Base-by-base conservation (phyloP, 1,140 invertebrate species). In the Bombus sylvicola region DNA sequence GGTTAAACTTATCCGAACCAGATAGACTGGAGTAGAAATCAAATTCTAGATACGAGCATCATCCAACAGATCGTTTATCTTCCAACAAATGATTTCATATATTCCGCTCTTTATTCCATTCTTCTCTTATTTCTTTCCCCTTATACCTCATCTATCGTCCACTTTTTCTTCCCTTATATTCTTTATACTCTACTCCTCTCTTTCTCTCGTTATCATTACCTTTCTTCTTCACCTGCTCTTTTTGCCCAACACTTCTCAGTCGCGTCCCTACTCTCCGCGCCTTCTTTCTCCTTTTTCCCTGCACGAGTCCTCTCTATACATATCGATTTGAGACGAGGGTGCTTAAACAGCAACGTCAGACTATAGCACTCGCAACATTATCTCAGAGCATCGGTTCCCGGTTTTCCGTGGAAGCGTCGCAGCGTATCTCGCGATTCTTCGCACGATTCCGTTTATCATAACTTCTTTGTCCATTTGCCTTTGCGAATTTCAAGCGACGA, bases 401-500 rank as follows among this genome's bases (percentile, higher is more conserved):
- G 8, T 39, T 12, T 74, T 83, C 22, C 47, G 62, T 53, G 47
- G 4, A 34, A 34, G n/a, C 31, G 18, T 31, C 22, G 37, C 69
- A 18, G 18, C 47, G 47, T 22, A 53, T 41, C 25, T 57, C 39
- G 77, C 79, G 79, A 86, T 86, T 77, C 68, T 72, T 79, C 57
- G 83, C 76, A 47, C 83, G 78, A 22, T 86, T 71, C 41, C 83
- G 81, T 86, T 81, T 81, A 76, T 78, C 88, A 76, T 72, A 75
- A 72, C 79, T 86, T 86, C 53, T 57, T 68, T 79, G 74, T 79
- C 75, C 81, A 72, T 89, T 79, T 69, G 78, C 69, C 64, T 69
- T 73, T 37, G 47, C 39, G 80, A 86, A 81, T 66, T 73, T 81
- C 39, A 22, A 85, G n/a, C 57, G 78, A 0, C 28, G 64, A 34